phyloP scores from a whole-genome alignment of 53 echinoderm and acorn worm genomes.

The Zoroaster sp. region DNA sequence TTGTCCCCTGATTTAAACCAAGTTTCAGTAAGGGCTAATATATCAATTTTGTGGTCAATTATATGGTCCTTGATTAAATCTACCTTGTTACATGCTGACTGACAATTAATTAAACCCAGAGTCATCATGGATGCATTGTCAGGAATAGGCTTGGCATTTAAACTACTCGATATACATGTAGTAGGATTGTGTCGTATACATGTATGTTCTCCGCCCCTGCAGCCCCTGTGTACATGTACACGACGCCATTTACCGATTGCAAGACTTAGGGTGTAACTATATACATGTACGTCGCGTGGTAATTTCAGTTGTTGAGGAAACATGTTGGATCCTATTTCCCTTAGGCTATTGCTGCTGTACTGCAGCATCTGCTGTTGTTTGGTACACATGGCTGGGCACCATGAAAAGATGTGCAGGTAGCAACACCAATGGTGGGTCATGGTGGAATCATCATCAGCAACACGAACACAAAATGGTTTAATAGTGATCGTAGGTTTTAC shows the following conservation, averaged over 20 bases:
- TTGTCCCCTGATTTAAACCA: constrained; percentile 25
- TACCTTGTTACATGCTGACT: constrained; percentile 44
- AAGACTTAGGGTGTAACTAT: background rate
- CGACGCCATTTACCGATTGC: background rate
- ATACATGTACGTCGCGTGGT: background rate
- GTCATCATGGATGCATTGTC: background rate
- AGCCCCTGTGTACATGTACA: background rate
- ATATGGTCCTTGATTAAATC: constrained; percentile 28
- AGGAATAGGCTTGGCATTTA: background rate
- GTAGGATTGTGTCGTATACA: too few relatives aligned
- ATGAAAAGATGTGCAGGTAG: background rate
- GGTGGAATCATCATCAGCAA: too few relatives aligned
- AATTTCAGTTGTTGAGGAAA: background rate
- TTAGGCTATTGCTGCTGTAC: background rate
- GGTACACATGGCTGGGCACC: background rate
- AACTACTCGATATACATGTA: background rate
- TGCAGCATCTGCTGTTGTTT: background rate
- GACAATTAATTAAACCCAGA: constrained; percentile 17
- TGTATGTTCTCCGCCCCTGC: background rate
- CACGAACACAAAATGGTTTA: too few relatives aligned
- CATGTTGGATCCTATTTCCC: background rate
- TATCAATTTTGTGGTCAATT: constrained; percentile 30
- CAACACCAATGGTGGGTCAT: too few relatives aligned
- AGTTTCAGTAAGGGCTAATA: constrained; percentile 51
- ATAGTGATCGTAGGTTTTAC: too few relatives aligned